A percentile compares a stretch with the other conserved stretches of the same genome.
These are phyloP conservation scores for Lontra canadensis DNA, from an alignment of 2,113 vertebrate genomes.

Conservation along the genomic window DNA sequence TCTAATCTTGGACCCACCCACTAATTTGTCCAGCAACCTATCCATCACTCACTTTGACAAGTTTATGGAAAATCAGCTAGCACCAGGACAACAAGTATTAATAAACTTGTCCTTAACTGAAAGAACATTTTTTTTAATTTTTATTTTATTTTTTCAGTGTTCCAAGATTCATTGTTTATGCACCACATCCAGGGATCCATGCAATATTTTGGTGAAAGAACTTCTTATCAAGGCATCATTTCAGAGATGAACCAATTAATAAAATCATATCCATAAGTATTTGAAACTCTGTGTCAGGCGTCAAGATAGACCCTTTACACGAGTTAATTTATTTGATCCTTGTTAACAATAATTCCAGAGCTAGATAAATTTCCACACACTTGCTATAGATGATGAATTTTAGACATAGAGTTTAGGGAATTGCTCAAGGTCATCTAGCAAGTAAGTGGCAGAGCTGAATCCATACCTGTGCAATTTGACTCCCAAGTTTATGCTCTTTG, in stretches of 20 bases:
- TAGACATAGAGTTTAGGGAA: neutral
- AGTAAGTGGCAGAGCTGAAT: neutral
- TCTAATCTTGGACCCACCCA: neutral
- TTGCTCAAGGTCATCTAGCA: neutral
- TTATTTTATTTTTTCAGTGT: no score
- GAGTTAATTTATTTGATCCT: neutral
- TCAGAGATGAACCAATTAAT: neutral
- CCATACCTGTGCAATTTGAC: neutral
- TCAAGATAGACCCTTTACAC: neutral
- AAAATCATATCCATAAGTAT: neutral
- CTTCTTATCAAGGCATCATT: neutral
- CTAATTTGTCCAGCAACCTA: neutral
- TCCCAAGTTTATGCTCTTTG: neutral
- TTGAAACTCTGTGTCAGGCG: neutral
- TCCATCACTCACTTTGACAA: neutral
- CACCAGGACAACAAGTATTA: neutral
- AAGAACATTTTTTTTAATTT: neutral
- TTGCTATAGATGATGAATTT: neutral
- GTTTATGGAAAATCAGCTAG: neutral
- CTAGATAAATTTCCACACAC: neutral
- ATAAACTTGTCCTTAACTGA: neutral
- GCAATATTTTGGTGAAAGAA: neutral
- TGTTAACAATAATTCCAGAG: neutral
- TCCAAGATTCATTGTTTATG: no score
- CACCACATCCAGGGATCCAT: no score